Percentiles rank a stretch among this genome's conserved stretches.
phyloP scores from a whole-genome alignment of 2,113 vertebrate genomes.

The Eurystomus gularis region DNA sequence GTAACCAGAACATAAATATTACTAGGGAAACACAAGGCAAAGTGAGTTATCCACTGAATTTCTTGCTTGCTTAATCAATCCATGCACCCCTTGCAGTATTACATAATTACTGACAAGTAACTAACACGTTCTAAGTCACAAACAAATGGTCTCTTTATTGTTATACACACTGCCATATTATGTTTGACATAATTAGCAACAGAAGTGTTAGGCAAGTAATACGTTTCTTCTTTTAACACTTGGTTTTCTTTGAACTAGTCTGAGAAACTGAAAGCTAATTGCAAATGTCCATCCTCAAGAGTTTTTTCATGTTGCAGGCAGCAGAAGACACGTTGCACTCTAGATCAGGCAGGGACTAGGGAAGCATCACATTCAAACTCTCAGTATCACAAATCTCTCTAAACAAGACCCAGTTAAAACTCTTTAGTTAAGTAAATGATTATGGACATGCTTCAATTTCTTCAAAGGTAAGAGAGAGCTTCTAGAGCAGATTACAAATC shows the following conservation, averaged over 20 bases:
- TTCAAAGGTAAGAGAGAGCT: background rate
- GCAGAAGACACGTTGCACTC: background rate
- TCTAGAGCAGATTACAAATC: background rate
- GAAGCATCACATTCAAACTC: background rate
- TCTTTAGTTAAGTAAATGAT: background rate
- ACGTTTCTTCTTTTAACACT: slow-evolving; percentile 46
- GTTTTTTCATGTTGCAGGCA: slow-evolving; percentile 72
- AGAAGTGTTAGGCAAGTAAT: background rate
- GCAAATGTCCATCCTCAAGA: slow-evolving; percentile 47
- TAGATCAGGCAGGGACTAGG: background rate
- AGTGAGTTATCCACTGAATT: background rate
- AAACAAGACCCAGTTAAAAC: background rate
- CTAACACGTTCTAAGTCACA: background rate
- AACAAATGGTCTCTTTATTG: background rate
- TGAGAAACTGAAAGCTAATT: slow-evolving; percentile 77
- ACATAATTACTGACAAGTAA: background rate
- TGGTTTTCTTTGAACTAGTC: slow-evolving; percentile 59
- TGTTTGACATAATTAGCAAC: slow-evolving; percentile 15
- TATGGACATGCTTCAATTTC: background rate
- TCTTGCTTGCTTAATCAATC: background rate
- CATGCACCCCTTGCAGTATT: background rate
- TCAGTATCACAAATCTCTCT: background rate
- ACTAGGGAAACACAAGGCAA: background rate
- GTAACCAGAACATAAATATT: background rate
- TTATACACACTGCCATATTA: background rate